Base-by-base conservation (phyloP, 2,797 vertebrate species). In the Anomalospiza imberbis region DNA sequence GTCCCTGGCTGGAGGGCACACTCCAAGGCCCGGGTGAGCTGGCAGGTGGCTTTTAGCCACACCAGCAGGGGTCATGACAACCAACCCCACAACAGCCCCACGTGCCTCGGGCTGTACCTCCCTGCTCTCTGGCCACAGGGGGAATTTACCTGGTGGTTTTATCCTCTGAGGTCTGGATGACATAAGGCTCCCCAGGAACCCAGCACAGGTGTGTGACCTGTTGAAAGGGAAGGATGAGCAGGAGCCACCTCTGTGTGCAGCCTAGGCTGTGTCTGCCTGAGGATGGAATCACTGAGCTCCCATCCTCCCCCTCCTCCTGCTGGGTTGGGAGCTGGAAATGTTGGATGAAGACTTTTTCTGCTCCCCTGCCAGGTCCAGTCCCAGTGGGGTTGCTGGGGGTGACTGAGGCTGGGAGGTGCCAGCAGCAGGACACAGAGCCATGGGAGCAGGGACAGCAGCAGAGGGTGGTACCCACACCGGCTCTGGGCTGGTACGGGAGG, bases 131-230 rank as follows among this genome's bases (percentile, higher is more conserved):
- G 29, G 31, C 68, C 65, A 68, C 42, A 5, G 0, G 0, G 12
- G 36, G 15, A 38, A 93, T 94, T 91, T 96, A 99, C 99, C 99
- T 99, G 96, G 99, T 95, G 16, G 98, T 99, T 97, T 99, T 99
- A 95, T 99, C 99, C 94, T 99, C 99, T 2, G 99, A 99, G 20
- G 98, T 98, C 97, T 99, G 99, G 38, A 98, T 91, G 42, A 98
- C 25, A 5, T 97, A 98, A 5, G 98, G 95, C 87, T 98, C 98
- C 58, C 96, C 97, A 74, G 99, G 99, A 72, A 99, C 98, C 99
- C 99, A 99, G 96, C 99, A 99, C 63, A 99, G 96, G 97, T 99
- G 99, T 84, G 99, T 99, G 80, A 99, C 99, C 99, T 99, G 95
- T 2, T 3, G 86, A 97, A 92, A 95, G 78, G 93, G 78, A 70